A percentile compares a stretch with the other conserved stretches of the same genome.
Conservation (phyloP, 2,113 vertebrate genomes). For the Equus przewalskii region DNA sequence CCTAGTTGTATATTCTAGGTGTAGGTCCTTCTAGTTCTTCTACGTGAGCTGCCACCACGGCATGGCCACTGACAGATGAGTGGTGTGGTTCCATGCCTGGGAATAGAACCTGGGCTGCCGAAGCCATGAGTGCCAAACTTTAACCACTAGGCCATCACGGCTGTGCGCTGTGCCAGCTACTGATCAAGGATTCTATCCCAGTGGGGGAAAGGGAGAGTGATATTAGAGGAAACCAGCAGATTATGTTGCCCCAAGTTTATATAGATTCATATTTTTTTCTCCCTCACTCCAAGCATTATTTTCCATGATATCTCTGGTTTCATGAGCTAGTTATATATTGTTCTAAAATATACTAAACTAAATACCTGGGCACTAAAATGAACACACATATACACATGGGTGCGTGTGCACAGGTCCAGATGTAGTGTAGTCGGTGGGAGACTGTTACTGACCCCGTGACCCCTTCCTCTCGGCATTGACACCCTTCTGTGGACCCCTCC, state of each 20-base stretch:
- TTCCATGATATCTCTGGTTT: neutral
- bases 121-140: too few species aligned
- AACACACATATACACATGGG: neutral
- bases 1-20: too few species aligned
- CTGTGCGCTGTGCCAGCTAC: neutral
- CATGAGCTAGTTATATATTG: neutral
- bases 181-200: neutral
- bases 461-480: neutral
- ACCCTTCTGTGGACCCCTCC: neutral
- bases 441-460: neutral
- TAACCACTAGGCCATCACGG: too few species aligned
- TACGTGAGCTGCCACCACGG: too few species aligned
- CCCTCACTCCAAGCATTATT: neutral
- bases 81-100: too few species aligned
- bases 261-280: neutral
- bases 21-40: too few species aligned
- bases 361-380: neutral
- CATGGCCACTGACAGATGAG: too few species aligned
- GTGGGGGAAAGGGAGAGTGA: neutral
- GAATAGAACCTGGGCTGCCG: too few species aligned
- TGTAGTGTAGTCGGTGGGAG: neutral
- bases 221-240: neutral
- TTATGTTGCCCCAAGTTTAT: neutral
- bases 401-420: neutral
- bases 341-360: conserved; percentile 21